Evolutionary conservation across 2,888 invertebrate genomes (phyloP), one percentile per base, ranked within the genome.

Genomic region (Cephus rjabovi): DNA sequence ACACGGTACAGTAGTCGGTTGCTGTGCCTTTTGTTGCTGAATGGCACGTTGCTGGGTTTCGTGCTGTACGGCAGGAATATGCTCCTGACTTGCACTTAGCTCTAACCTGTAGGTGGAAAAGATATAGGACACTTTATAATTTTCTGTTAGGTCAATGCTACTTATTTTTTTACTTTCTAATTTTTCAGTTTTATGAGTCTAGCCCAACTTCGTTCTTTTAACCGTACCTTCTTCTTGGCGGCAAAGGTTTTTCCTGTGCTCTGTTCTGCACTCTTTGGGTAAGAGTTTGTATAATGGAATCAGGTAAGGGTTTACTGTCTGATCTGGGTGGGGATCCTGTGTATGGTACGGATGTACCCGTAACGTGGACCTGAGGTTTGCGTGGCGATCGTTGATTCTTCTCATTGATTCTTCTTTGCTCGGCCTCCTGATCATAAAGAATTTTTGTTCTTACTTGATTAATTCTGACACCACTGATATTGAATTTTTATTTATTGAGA

Each of bases 361-460:
- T 86, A 89, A 93, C 88, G 91, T 92, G 92, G 84, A 92, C 89
- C 86, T 92, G 91, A 12, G 87, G 83, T 84, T 90, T 90, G 78
- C 90, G 86, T 37, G 89, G 87, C 56, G 90, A 88, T 73, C 92
- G 89, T 90, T 95, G 93, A 86, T 94, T 92, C 84, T 94, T 94
- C 87, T 95, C 95, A 69, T 94, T 94, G 84, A 97, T 94, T 80
- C 98, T 93, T 35, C 98, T 93, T 86, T 97, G 95, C 90, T 98
- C 98, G 0, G 98, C 98, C 91, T 98, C 98, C 95, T 98, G 93
- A 71, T 56, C 9, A 56, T 56, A 56, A 71, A 11, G 30, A 15
- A 30, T 11, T 33, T 71, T 71, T 30, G 23, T 71, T 4, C 12
- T 15, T 71, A 30, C 23, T 56, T 56, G 23, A 23, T 56, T 56